These are phyloP conservation scores for Thalassarche chlororhynchos DNA, from an alignment of 2,113 vertebrate species.

Conservation along the genomic window DNA sequence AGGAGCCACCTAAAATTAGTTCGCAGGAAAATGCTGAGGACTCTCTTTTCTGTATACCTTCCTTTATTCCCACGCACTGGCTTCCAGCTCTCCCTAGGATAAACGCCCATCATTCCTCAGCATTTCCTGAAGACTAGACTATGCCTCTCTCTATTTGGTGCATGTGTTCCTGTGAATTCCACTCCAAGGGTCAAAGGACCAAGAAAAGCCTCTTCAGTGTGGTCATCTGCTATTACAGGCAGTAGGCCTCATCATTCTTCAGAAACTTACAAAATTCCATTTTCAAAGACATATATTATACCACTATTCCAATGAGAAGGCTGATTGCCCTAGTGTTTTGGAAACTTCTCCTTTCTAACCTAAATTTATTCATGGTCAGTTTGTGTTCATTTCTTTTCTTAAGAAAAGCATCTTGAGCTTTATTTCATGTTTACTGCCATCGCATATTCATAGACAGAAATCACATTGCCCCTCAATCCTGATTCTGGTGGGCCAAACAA, in stretches of 20 bases:
- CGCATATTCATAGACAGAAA: neutral
- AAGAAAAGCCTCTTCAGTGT: neutral
- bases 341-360: neutral
- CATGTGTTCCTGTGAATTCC: neutral
- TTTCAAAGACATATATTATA: neutral
- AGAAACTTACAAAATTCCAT: neutral
- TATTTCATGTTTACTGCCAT: neutral
- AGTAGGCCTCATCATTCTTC: neutral
- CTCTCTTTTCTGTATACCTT: neutral
- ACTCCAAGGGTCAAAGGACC: neutral
- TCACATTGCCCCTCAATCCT: neutral
- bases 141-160: rapidly evolving
- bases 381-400: neutral
- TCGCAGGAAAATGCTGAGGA: rapidly evolving
- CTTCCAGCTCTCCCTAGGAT: neutral
- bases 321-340: neutral
- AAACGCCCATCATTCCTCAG: neutral
- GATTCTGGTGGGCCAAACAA: neutral
- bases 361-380: neutral
- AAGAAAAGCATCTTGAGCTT: neutral
- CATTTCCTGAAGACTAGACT: neutral
- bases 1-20: neutral
- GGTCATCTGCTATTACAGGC: neutral
- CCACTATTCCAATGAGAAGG: neutral
- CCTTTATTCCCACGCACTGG: neutral